phyloP scores from a whole-genome alignment of 1,140 invertebrate species.

The Drosophila biarmipes region DNA sequence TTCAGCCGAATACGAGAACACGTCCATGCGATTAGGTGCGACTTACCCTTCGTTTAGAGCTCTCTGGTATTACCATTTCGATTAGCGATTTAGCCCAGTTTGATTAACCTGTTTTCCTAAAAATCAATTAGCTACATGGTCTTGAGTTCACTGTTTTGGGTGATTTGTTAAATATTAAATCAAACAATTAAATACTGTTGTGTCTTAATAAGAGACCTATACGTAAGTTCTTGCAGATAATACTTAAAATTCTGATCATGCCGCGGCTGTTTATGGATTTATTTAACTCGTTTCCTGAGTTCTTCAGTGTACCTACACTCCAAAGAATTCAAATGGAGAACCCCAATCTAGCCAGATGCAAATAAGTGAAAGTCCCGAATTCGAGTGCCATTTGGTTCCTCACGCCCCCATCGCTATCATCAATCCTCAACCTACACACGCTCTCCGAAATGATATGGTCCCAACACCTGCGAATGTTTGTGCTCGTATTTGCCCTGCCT shows the following conservation, averaged over 20 bases:
- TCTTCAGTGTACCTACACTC: background rate
- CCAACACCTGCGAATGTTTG: constrained; percentile 36
- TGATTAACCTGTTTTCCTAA: background rate
- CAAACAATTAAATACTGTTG: background rate
- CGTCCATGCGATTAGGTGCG: constrained; percentile 38
- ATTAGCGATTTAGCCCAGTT: background rate
- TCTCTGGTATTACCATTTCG: constrained; percentile 7
- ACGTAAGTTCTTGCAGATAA: background rate
- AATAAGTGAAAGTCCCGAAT: constrained; percentile 38
- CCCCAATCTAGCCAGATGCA: constrained; percentile 7
- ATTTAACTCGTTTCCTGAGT: background rate
- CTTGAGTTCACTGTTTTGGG: background rate
- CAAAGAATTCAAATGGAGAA: constrained; percentile 20
- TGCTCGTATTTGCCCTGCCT: constrained; percentile 46
- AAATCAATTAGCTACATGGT: background rate
- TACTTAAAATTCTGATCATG: background rate
- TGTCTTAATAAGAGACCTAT: no score
- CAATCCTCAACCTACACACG: constrained; percentile 5
- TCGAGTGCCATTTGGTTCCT: constrained; percentile 24
- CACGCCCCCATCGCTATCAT: constrained; percentile 45
- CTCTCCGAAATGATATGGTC: constrained; percentile 17
- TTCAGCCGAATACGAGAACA: constrained; percentile 10
- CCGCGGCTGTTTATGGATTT: background rate
- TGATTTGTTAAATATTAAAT: background rate
- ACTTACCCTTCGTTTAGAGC: constrained; percentile 3